Conservation (phyloP, 2,797 vertebrate genomes). For the Somateria mollissima region DNA sequence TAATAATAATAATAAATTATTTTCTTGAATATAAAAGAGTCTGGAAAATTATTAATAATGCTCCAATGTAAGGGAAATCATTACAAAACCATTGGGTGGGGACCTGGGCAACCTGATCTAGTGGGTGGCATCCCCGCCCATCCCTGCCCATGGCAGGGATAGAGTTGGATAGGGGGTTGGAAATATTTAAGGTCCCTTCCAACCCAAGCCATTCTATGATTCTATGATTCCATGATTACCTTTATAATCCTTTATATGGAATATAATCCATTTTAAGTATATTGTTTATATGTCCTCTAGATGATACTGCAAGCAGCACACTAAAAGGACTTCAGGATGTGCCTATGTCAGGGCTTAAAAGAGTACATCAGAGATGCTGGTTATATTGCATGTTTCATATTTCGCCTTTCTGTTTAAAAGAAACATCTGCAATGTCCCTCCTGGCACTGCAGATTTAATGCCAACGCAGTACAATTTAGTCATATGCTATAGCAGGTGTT, state of each 20-base stretch:
- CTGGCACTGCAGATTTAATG: slow-evolving; percentile 19
- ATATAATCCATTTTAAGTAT: neutral
- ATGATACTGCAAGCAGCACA: neutral
- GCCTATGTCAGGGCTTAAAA: neutral
- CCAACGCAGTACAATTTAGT: neutral
- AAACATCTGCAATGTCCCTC: slow-evolving; percentile 14
- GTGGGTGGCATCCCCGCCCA: too few species aligned
- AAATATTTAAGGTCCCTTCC: too few species aligned
- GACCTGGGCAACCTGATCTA: too few species aligned
- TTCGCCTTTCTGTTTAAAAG: neutral
- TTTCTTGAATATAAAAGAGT: neutral
- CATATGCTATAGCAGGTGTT: slow-evolving; percentile 23
- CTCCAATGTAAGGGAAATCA: neutral
- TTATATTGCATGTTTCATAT: neutral
- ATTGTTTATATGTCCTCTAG: neutral
- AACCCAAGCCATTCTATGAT: too few species aligned
- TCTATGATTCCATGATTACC: too few species aligned
- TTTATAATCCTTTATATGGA: too few species aligned
- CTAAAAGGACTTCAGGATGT: neutral
- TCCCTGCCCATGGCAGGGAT: too few species aligned
- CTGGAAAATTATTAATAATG: neutral
- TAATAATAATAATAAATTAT: neutral
- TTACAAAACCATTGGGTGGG: neutral
- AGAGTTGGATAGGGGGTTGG: too few species aligned
- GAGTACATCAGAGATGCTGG: neutral